Percentiles rank a stretch among this genome's conserved stretches.
Evolutionary conservation across 37 sponge, comb jelly and placozoan genomes (phyloP).

Genomic region (Cladorhizidae sp.): DNA sequence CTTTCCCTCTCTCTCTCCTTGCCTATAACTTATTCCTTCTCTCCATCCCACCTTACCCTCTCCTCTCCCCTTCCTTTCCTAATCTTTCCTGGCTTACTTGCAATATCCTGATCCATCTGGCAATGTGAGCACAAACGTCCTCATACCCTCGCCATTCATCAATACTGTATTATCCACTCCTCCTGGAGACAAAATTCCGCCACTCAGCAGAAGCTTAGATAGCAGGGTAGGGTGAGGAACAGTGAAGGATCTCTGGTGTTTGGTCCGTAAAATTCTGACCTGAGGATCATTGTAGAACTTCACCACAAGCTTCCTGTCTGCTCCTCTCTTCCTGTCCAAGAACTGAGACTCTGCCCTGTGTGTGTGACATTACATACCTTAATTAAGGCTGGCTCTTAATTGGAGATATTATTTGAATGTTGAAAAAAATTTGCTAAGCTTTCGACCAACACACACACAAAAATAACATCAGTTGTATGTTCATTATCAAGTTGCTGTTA

Average conservation of each 20-base stretch:
- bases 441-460: too few relatives aligned
- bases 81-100: constrained; percentile 36
- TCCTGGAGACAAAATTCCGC: constrained; percentile 30
- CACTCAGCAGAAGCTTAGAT: constrained; percentile 46
- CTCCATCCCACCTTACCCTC: neutral
- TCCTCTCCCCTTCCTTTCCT: neutral
- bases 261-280: constrained; percentile 24
- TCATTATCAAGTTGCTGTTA: too few relatives aligned
- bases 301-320: constrained; percentile 59
- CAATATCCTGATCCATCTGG: constrained; percentile 74
- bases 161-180: constrained; percentile 1
- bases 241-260: constrained; percentile 54
- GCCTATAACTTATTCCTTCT: neutral
- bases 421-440: too few relatives aligned
- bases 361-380: too few relatives aligned
- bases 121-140: constrained; percentile 42
- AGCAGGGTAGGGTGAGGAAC: constrained; percentile 54
- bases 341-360: constrained; percentile 55
- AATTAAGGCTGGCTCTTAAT: too few relatives aligned
- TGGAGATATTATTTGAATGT: too few relatives aligned
- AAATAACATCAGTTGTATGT: too few relatives aligned
- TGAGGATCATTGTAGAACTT: constrained; percentile 66
- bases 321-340: constrained; percentile 64
- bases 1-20: neutral
- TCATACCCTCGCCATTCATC: constrained; percentile 39